These are phyloP conservation scores for Alviniconcha strummeri DNA, from an alignment of 2,888 invertebrate species.

Conservation along the genomic window DNA sequence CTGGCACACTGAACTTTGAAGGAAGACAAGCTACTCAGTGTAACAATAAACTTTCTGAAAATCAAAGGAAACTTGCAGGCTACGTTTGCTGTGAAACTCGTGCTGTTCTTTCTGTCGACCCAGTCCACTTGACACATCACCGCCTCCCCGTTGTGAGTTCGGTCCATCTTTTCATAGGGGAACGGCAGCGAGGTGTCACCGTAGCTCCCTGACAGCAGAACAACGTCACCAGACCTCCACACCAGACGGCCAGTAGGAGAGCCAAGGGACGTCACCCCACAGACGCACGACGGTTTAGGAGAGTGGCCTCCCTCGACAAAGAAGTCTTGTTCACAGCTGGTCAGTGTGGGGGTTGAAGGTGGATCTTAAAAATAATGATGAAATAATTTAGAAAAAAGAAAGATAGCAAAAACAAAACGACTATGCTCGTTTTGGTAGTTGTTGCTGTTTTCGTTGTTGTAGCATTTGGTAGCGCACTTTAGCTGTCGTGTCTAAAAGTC, in stretches of 20 bases:
- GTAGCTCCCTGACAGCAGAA: constrained; percentile 2
- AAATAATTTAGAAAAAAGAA: too few relatives aligned
- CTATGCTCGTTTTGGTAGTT: too few relatives aligned
- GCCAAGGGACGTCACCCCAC: background rate
- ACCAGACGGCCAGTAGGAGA: constrained; percentile 16
- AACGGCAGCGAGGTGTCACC: background rate
- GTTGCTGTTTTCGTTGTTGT: too few relatives aligned
- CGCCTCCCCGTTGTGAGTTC: background rate
- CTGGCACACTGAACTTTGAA: too few relatives aligned
- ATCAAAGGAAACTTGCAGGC: constrained; percentile 17
- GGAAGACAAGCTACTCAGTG: too few relatives aligned
- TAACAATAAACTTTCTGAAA: background rate
- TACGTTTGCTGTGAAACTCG: background rate
- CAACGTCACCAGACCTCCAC: constrained; percentile 3
- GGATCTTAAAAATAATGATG: too few relatives aligned
- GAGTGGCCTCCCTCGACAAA: too few relatives aligned
- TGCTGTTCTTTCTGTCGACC: background rate
- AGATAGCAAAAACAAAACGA: too few relatives aligned
- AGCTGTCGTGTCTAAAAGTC: too few relatives aligned
- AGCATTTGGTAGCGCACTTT: too few relatives aligned
- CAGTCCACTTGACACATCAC: constrained; percentile 24
- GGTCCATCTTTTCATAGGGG: background rate
- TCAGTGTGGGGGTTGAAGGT: too few relatives aligned
- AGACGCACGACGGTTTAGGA: background rate
- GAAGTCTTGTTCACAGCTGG: too few relatives aligned